Conservation (phyloP, 2,888 invertebrate genomes). For the Nematopogon swammerdamellus region DNA sequence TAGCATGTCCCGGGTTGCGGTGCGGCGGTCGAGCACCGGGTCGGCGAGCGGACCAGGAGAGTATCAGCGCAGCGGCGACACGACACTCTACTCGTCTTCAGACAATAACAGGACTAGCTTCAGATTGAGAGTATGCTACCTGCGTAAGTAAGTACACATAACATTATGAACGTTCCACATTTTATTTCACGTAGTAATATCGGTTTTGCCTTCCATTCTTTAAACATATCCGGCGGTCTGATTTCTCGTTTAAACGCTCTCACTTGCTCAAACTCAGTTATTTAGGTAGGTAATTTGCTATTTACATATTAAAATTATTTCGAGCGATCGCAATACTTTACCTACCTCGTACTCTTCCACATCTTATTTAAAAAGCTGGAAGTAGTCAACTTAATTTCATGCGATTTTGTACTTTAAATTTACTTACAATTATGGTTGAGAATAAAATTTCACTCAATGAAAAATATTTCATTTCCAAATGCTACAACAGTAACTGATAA, state of each 20-base stretch:
- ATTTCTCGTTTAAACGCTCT: no score
- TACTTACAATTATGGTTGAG: not conserved
- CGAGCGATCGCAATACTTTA: conserved; percentile 53
- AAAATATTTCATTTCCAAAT: not conserved
- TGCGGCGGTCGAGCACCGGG: no score
- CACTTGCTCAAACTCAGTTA: not conserved
- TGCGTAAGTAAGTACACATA: no score
- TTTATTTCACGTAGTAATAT: no score
- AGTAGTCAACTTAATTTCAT: not conserved
- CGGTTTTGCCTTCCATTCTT: no score
- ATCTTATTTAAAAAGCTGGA: not conserved
- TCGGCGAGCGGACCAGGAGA: no score
- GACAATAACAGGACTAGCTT: no score
- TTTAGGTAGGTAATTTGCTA: conserved; percentile 27
- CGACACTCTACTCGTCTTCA: no score
- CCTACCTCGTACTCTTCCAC: conserved; percentile 26
- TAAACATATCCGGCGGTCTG: no score
- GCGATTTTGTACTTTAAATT: not conserved
- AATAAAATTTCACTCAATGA: not conserved
- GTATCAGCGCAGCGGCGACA: no score
- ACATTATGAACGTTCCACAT: no score
- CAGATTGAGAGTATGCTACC: no score
- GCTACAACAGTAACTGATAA: conserved; percentile 51
- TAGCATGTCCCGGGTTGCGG: not conserved
- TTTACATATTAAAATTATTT: conserved; percentile 59